phyloP scores from a whole-genome alignment of 1,140 invertebrate genomes.

The Chionoecetes opilio region DNA sequence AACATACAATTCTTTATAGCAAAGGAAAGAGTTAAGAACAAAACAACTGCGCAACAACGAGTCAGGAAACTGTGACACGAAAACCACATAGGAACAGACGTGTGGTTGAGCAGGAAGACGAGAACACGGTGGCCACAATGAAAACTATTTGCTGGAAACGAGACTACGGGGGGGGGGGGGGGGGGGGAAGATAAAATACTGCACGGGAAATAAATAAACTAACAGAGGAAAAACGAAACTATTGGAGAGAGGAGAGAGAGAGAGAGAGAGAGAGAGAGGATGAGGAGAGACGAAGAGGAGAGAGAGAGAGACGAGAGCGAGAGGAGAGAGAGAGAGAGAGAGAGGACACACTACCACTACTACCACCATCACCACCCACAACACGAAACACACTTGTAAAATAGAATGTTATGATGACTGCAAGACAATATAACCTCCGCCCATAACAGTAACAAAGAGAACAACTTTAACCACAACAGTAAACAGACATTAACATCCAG shows the following conservation, averaged over 20 bases:
- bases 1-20: no score
- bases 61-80: neutral
- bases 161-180: neutral
- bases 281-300: neutral
- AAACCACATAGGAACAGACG: neutral
- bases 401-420: neutral
- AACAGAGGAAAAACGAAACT: no score
- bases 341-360: neutral
- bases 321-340: no score
- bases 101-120: neutral
- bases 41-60: neutral
- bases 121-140: neutral
- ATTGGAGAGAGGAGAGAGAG: neutral
- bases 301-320: no score
- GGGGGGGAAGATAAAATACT: no score
- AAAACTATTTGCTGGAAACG: neutral
- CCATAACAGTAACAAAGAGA: neutral
- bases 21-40: neutral
- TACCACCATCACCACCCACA: no score
- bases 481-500: neutral
- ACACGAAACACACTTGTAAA: neutral
- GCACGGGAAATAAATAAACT: no score
- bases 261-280: no score
- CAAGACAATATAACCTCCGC: neutral
- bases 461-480: neutral